Evolutionary conservation across 2,888 invertebrate species (phyloP).

Genomic region (Amblyteles armatorius): DNA sequence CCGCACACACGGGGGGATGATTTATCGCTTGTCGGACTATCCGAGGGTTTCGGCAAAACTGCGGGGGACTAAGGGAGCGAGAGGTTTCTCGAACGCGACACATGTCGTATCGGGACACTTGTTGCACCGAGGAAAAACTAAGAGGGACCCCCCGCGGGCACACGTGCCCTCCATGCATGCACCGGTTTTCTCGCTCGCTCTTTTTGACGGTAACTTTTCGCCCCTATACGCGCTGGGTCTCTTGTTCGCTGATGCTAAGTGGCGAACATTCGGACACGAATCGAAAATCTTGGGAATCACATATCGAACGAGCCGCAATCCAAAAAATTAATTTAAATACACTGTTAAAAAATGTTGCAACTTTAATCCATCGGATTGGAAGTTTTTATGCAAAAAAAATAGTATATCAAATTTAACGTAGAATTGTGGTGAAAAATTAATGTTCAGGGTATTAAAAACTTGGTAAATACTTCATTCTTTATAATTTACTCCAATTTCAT

Average conservation of each 20-base stretch:
- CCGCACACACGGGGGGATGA: constrained; percentile 62
- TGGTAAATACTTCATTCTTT: too few relatives aligned
- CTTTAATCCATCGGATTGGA: too few relatives aligned
- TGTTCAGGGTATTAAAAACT: too few relatives aligned
- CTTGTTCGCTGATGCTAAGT: constrained; percentile 20
- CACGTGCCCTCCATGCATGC: constrained; percentile 79
- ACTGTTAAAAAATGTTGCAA: too few relatives aligned
- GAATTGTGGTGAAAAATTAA: too few relatives aligned
- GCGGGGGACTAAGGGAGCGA: constrained; percentile 30
- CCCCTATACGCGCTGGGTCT: neutral
- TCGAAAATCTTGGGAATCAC: constrained; percentile 24
- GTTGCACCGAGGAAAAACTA: constrained; percentile 79
- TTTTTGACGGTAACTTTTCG: constrained; percentile 10
- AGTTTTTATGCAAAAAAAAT: too few relatives aligned
- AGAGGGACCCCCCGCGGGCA: constrained; percentile 78
- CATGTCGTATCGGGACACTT: constrained; percentile 77
- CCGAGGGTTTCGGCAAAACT: constrained; percentile 54
- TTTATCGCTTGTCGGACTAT: constrained; percentile 70
- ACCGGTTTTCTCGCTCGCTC: constrained; percentile 50
- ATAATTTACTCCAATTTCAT: too few relatives aligned
- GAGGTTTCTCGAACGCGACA: constrained; percentile 44
- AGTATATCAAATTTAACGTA: too few relatives aligned
- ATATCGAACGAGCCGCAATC: neutral
- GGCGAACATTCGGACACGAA: constrained; percentile 40
- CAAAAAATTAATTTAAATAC: neutral